phyloP scores from a whole-genome alignment of 2,797 vertebrate species.

The Corythornis leucogaster region DNA sequence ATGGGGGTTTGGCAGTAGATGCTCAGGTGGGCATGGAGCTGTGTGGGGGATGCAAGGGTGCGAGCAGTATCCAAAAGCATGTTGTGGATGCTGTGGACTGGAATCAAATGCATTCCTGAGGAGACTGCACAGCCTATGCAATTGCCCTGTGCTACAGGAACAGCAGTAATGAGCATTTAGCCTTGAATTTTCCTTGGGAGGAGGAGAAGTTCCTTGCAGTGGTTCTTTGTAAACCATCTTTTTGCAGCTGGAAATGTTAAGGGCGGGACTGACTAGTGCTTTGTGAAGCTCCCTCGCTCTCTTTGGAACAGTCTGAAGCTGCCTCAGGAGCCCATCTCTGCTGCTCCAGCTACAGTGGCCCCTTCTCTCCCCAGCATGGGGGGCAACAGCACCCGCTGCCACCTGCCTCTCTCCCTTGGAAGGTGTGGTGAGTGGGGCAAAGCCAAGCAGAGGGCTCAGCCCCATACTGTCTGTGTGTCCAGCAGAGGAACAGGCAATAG shows the following conservation, averaged over 20 bases:
- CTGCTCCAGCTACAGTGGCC: not conserved
- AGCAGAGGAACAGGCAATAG: not conserved
- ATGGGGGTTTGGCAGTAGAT: fast-evolving
- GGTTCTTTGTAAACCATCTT: not conserved
- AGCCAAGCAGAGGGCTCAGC: not conserved
- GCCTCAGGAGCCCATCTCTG: too few species aligned
- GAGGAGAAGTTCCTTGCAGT: not conserved
- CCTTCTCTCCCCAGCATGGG: fast-evolving
- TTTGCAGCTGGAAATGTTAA: not conserved
- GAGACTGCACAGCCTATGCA: not conserved
- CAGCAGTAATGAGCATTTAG: not conserved
- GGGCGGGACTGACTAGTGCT: not conserved
- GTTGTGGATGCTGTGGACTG: not conserved
- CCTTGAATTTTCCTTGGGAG: not conserved
- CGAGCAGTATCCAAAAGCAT: not conserved
- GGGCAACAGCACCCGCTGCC: not conserved
- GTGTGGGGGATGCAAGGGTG: fast-evolving
- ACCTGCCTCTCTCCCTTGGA: not conserved
- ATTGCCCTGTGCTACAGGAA: not conserved
- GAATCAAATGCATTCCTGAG: not conserved
- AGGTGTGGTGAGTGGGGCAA: too few species aligned
- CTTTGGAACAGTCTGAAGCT: not conserved
- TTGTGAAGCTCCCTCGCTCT: fast-evolving
- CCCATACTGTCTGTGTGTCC: not conserved
- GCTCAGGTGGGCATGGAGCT: not conserved